Evolutionary conservation across 2,113 vertebrate genomes (phyloP).

Genomic region (Syrrhaptes paradoxus): DNA sequence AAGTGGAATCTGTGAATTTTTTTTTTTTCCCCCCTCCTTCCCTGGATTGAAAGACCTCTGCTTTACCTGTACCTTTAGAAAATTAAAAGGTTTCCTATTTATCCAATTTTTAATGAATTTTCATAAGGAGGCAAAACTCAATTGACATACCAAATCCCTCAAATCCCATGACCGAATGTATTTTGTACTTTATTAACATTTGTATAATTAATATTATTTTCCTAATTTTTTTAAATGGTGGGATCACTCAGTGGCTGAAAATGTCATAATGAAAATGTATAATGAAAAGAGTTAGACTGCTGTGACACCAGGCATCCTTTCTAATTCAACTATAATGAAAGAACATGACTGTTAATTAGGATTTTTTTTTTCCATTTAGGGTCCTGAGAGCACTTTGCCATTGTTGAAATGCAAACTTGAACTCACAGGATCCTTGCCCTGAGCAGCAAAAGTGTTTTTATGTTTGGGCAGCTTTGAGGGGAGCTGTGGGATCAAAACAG

Average conservation of each 20-base stretch:
- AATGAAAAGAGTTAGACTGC: not conserved
- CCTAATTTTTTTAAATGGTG: not conserved
- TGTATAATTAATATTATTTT: not conserved
- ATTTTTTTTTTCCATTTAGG: not conserved
- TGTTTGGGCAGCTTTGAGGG: not conserved
- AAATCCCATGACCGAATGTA: not conserved
- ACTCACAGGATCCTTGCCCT: not conserved
- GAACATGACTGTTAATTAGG: not conserved
- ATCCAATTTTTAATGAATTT: conserved; percentile 49
- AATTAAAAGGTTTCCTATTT: conserved; percentile 40
- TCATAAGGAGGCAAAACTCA: conserved; percentile 16
- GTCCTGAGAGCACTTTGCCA: not conserved
- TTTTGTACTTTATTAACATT: not conserved
- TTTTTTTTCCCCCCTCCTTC: not conserved
- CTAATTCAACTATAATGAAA: not conserved
- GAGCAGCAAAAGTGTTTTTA: not conserved
- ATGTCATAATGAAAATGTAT: not conserved
- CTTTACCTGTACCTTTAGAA: conserved; percentile 2
- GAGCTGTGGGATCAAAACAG: not conserved
- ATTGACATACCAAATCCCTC: conserved; percentile 12
- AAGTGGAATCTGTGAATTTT: not conserved
- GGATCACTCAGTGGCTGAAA: not conserved
- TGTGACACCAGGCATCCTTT: not conserved
- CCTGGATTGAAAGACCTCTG: not conserved
- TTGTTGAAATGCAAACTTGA: not conserved